These are phyloP conservation scores for Drosophila auraria DNA, from an alignment of 1,140 invertebrate species.

Conservation along the genomic window DNA sequence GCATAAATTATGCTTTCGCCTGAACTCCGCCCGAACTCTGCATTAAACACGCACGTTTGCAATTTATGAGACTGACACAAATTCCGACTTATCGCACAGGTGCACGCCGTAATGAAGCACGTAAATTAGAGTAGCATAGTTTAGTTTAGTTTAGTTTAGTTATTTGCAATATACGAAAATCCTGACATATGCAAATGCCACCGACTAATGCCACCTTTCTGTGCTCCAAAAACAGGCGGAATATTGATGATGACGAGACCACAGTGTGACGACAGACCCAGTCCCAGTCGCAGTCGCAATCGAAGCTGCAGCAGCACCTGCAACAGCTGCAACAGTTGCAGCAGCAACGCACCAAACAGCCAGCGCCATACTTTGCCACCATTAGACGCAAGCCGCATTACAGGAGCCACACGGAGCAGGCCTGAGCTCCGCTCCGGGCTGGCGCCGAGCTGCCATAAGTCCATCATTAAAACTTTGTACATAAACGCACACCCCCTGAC, in stretches of 20 bases:
- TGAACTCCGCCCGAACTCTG: slow-evolving; percentile 17
- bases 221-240: slow-evolving; percentile 69
- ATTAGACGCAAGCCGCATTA: slow-evolving; percentile 72
- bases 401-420: slow-evolving; percentile 49
- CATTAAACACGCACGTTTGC: slow-evolving; percentile 41
- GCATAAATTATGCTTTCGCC: slow-evolving; percentile 48
- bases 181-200: background rate
- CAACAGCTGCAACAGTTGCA: slow-evolving; percentile 29
- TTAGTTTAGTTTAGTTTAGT: slow-evolving; percentile 4
- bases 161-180: slow-evolving; percentile 1
- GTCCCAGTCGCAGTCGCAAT: slow-evolving; percentile 15
- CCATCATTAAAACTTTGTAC: slow-evolving; percentile 34
- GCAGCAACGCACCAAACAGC: slow-evolving; percentile 41
- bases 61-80: slow-evolving; percentile 34
- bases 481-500: slow-evolving; percentile 5
- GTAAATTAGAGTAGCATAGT: slow-evolving; percentile 36
- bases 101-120: slow-evolving; percentile 34
- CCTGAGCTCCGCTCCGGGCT: slow-evolving; percentile 26
- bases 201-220: slow-evolving; percentile 13
- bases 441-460: slow-evolving; percentile 19
- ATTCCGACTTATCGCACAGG: slow-evolving; percentile 25
- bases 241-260: slow-evolving; percentile 85
- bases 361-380: slow-evolving; percentile 66
- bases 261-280: slow-evolving; percentile 78
- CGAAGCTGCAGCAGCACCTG: slow-evolving; percentile 32